Percentiles rank a stretch among this genome's conserved stretches.
Conservation (phyloP, 2,113 vertebrate genomes). For the Thalassarche chlororhynchos region DNA sequence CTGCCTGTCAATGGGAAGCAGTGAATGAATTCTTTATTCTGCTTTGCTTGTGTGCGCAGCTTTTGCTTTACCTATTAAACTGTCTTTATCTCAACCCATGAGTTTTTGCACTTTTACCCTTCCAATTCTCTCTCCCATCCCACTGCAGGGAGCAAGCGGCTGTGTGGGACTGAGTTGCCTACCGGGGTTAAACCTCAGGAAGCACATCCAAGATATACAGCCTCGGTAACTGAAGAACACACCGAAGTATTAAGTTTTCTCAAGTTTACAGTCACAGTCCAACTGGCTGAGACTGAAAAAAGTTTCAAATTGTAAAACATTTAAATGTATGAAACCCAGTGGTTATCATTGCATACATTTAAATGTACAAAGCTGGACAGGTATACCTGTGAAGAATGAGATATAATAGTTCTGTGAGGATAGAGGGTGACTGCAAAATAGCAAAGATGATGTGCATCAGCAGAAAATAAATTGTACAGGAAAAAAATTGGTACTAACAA, state of each 20-base stretch:
- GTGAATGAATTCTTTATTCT: background rate
- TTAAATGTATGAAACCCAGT: background rate
- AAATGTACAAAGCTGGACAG: background rate
- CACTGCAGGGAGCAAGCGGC: rapidly evolving
- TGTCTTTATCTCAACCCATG: background rate
- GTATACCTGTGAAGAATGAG: background rate
- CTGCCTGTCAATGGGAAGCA: rapidly evolving
- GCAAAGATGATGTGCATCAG: background rate
- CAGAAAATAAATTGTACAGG: background rate
- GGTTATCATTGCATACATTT: background rate
- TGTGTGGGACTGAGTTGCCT: background rate
- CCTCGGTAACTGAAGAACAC: background rate
- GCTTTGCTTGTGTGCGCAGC: background rate
- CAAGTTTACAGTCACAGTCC: background rate
- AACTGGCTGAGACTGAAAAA: background rate
- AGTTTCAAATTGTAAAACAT: background rate
- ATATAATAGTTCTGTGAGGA: background rate
- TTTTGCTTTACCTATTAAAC: background rate
- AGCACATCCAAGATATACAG: background rate
- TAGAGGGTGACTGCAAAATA: background rate
- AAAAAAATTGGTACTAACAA: background rate
- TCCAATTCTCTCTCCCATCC: background rate
- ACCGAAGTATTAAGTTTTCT: background rate
- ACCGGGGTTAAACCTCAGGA: background rate
- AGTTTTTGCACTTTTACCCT: background rate